phyloP scores from a whole-genome alignment of 1,140 invertebrate species.

The Pogonomyrmex californicus region DNA sequence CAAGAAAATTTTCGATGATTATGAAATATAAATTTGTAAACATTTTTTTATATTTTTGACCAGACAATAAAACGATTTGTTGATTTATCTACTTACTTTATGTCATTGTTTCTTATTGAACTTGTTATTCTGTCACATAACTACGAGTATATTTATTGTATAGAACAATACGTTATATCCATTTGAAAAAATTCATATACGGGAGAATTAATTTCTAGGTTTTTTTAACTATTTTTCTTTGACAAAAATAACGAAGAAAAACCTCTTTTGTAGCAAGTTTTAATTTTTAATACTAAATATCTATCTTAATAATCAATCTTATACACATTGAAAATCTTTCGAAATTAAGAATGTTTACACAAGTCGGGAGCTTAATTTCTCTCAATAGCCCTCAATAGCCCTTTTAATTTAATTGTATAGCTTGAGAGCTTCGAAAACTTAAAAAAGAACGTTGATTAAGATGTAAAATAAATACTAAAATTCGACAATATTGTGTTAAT shows the following conservation, averaged over 20 bases:
- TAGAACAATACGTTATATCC: neutral
- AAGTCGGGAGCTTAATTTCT: neutral
- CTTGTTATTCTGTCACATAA: neutral
- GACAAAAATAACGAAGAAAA: neutral
- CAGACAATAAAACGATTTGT: neutral
- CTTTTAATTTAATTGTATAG: neutral
- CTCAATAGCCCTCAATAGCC: neutral
- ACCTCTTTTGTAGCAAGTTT: neutral
- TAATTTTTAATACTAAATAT: slow-evolving; percentile 1
- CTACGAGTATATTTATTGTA: neutral
- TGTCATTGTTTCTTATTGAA: neutral
- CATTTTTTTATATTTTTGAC: neutral
- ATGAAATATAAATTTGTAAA: neutral
- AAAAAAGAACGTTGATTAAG: neutral
- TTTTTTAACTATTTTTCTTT: neutral
- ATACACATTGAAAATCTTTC: neutral
- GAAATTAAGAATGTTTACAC: neutral
- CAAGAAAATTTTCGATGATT: too few species aligned
- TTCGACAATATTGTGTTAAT: neutral
- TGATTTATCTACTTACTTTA: neutral
- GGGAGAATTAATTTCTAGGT: neutral
- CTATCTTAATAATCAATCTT: neutral
- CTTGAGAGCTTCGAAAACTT: neutral
- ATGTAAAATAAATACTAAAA: neutral
- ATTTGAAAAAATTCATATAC: neutral